These are phyloP conservation scores for Paracentrotus lividus DNA, from an alignment of 53 echinoderm and acorn worm species.

Conservation along the genomic window DNA sequence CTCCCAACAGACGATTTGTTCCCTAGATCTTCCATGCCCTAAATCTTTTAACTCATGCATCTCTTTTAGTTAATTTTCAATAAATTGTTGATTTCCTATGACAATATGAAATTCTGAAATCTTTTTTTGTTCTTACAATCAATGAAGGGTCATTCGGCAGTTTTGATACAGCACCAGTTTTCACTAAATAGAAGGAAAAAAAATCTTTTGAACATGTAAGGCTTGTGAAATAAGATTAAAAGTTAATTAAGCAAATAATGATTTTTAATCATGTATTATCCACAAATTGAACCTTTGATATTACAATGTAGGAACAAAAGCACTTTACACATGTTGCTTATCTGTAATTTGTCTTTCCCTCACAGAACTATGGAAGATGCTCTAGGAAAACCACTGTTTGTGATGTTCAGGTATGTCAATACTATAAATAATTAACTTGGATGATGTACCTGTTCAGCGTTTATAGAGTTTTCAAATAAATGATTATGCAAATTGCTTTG, in stretches of 20 bases:
- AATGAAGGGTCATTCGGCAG: too few species aligned
- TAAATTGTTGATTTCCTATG: too few species aligned
- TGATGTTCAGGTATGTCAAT: slow-evolving; percentile 90
- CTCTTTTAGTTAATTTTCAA: too few species aligned
- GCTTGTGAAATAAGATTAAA: too few species aligned
- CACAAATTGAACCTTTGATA: background rate
- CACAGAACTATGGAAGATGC: slow-evolving; percentile 95
- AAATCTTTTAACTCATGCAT: too few species aligned
- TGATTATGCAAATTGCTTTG: background rate
- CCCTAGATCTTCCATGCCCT: too few species aligned
- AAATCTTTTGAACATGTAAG: background rate
- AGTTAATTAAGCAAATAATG: too few species aligned
- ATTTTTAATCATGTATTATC: background rate
- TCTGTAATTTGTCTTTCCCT: background rate
- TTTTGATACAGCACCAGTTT: too few species aligned
- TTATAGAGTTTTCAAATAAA: background rate
- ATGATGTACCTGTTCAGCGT: background rate
- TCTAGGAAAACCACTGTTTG: slow-evolving; percentile 95
- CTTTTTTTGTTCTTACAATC: too few species aligned
- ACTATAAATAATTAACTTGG: background rate
- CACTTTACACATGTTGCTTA: background rate
- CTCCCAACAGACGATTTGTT: too few species aligned
- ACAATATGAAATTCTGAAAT: too few species aligned
- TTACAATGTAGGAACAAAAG: background rate
- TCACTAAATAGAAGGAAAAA: background rate